Percentiles rank a stretch among this genome's conserved stretches.
Conservation (phyloP, 2,888 invertebrate genomes). For the Callosobruchus maculatus region DNA sequence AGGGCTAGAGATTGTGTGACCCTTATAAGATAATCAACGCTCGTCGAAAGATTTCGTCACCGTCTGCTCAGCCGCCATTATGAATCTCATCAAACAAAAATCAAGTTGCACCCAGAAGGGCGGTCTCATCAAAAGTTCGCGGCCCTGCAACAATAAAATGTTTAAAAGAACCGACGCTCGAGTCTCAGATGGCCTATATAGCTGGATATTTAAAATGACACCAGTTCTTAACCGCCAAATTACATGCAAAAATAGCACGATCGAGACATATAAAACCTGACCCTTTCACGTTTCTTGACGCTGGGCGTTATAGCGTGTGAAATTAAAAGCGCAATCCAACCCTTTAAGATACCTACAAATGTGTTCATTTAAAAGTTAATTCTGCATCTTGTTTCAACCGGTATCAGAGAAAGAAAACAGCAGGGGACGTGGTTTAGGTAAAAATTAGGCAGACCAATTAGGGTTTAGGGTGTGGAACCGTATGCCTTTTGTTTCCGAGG, state of each 20-base stretch:
- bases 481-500: background rate
- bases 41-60: too few species aligned
- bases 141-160: background rate
- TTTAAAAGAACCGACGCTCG: background rate
- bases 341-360: slow-evolving; percentile 42
- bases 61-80: background rate
- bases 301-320: slow-evolving; percentile 50
- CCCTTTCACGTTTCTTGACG: slow-evolving; percentile 42
- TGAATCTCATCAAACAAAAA: background rate
- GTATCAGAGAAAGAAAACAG: background rate
- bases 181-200: slow-evolving; percentile 43
- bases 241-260: slow-evolving; percentile 45
- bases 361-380: slow-evolving; percentile 39
- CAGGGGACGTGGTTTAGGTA: background rate
- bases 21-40: too few species aligned
- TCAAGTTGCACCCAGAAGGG: background rate
- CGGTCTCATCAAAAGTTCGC: background rate
- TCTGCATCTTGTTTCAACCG: slow-evolving; percentile 26
- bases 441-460: background rate
- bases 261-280: slow-evolving; percentile 45
- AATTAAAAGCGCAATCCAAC: slow-evolving; percentile 49
- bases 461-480: background rate
- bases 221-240: slow-evolving; percentile 28
- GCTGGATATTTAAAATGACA: slow-evolving; percentile 45
- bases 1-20: too few species aligned